These are phyloP conservation scores for Aythya baeri DNA, from an alignment of 2,113 vertebrate species.

Conservation along the genomic window DNA sequence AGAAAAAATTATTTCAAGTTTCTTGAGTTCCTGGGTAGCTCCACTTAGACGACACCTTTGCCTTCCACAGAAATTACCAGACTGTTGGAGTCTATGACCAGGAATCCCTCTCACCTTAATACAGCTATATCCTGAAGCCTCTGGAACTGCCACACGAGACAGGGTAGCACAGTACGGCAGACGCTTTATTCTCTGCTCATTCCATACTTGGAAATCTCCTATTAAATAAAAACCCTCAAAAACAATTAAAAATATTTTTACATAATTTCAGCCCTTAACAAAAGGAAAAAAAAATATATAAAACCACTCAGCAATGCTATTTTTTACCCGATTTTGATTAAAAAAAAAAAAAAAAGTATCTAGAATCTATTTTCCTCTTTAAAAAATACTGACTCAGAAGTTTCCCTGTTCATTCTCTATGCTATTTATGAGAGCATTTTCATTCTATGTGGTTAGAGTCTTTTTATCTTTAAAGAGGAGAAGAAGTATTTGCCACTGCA, in stretches of 20 bases:
- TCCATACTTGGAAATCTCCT: constrained; percentile 14
- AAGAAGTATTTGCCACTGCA: background rate
- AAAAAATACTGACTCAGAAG: background rate
- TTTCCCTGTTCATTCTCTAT: background rate
- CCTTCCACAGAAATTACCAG: background rate
- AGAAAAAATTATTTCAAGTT: background rate
- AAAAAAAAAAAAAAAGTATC: background rate
- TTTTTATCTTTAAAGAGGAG: background rate
- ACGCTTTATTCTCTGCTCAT: constrained; percentile 17
- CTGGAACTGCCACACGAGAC: constrained; percentile 42
- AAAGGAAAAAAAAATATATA: background rate
- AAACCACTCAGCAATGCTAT: background rate
- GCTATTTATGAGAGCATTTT: background rate
- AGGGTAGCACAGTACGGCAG: constrained; percentile 8
- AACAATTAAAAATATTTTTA: background rate
- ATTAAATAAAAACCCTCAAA: constrained; percentile 26
- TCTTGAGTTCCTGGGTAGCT: background rate
- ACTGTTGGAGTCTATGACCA: background rate
- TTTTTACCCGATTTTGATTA: background rate
- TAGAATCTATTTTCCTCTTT: background rate
- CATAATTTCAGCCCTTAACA: background rate
- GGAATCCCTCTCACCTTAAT: constrained; percentile 44
- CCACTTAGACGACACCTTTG: background rate
- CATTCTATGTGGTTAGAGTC: background rate
- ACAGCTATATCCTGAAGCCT: constrained; percentile 7